These are phyloP conservation scores for Dysmachus trigonus DNA, from an alignment of 2,888 invertebrate genomes.

Conservation along the genomic window DNA sequence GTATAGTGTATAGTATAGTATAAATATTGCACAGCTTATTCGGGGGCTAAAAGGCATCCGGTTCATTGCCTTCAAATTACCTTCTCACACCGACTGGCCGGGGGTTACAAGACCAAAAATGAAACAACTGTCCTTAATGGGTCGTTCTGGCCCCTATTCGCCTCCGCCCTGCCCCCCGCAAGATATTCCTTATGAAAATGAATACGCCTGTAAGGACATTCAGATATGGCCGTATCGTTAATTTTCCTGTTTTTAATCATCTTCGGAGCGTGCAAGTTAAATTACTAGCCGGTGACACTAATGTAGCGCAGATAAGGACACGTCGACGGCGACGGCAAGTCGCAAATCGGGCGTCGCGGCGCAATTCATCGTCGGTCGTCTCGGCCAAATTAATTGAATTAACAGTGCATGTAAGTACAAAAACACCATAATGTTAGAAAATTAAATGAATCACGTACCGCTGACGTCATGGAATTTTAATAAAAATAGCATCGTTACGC, in stretches of 20 bases:
- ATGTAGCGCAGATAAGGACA: conserved; percentile 1
- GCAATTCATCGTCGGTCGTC: too few species aligned
- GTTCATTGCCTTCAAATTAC: conserved; percentile 50
- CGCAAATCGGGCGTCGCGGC: neutral
- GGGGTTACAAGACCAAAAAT: conserved; percentile 32
- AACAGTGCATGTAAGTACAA: conserved; percentile 22
- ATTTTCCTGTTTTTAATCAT: conserved; percentile 39
- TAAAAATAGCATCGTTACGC: neutral
- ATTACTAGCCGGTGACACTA: conserved; percentile 4
- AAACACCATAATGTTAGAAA: neutral
- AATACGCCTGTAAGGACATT: conserved; percentile 31
- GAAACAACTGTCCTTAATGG: conserved; percentile 41
- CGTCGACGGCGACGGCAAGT: neutral
- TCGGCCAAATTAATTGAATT: conserved; percentile 24
- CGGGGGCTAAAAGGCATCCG: conserved; percentile 41
- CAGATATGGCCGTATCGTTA: conserved; percentile 35
- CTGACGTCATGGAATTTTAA: conserved; percentile 10
- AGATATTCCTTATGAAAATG: conserved; percentile 28
- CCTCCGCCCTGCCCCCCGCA: neutral
- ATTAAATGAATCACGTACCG: neutral
- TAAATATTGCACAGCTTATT: conserved; percentile 35
- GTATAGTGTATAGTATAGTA: neutral
- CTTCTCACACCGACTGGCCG: conserved; percentile 6
- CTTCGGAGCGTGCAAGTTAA: conserved; percentile 7
- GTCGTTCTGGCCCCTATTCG: neutral